These are phyloP conservation scores for Cyprinodon tularosa DNA, from an alignment of 2,113 vertebrate genomes.

Conservation along the genomic window DNA sequence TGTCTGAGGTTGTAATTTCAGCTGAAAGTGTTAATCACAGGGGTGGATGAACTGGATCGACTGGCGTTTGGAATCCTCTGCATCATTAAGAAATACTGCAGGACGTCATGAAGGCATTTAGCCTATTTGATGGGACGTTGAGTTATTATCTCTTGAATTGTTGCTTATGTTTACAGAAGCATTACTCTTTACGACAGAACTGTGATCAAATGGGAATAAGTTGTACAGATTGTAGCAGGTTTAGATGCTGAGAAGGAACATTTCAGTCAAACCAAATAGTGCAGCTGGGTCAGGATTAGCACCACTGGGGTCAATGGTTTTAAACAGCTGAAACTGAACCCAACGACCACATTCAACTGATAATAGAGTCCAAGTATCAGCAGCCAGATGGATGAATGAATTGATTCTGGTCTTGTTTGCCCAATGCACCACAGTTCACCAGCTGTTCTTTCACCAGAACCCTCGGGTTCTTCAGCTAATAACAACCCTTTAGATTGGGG, in stretches of 20 bases:
- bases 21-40: too few relatives aligned
- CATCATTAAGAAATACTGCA: too few relatives aligned
- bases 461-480: too few relatives aligned
- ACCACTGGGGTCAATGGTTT: too few relatives aligned
- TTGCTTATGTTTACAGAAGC: not conserved
- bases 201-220: too few relatives aligned
- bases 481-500: too few relatives aligned
- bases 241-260: not conserved
- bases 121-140: too few relatives aligned
- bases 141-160: not conserved
- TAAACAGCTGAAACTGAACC: not conserved
- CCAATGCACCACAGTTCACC: not conserved
- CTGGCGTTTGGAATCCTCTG: too few relatives aligned
- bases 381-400: too few relatives aligned
- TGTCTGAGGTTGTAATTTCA: not conserved
- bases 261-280: not conserved
- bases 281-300: not conserved
- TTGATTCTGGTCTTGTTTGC: not conserved
- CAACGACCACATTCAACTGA: not conserved
- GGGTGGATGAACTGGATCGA: not conserved
- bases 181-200: not conserved
- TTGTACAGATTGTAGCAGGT: too few relatives aligned
- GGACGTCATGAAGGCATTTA: too few relatives aligned
- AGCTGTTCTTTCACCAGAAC: not conserved
- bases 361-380: too few relatives aligned